phyloP scores from a whole-genome alignment of 2,113 vertebrate genomes.

The Platichthys flesus region DNA sequence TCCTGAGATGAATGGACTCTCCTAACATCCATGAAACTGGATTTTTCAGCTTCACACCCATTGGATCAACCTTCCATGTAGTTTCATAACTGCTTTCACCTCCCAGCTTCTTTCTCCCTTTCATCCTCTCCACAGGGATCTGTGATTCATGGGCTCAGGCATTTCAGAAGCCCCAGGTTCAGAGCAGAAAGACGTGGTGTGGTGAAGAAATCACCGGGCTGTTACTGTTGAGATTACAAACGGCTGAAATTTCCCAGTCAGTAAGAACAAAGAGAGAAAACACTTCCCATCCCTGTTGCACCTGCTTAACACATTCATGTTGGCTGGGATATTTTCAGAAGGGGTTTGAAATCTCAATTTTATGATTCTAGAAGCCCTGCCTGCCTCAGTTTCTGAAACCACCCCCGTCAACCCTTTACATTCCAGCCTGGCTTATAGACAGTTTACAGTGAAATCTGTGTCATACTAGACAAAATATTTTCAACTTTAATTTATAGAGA shows the following conservation, averaged over 20 bases:
- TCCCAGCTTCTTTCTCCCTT: background rate
- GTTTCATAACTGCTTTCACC: constrained; percentile 19
- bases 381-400: background rate
- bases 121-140: constrained; percentile 1
- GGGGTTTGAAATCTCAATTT: background rate
- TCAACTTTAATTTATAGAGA: background rate
- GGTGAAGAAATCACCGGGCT: constrained; percentile 22
- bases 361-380: background rate
- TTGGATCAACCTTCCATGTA: background rate
- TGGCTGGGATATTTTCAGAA: background rate
- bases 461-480: too few relatives aligned
- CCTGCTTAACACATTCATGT: constrained; percentile 20
- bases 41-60: constrained; percentile 30
- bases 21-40: constrained; percentile 3
- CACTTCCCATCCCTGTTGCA: constrained; percentile 10
- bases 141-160: constrained; percentile 26
- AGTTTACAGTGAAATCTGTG: background rate
- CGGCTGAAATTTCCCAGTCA: background rate
- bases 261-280: background rate
- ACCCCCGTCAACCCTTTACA: background rate
- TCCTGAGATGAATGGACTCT: constrained; percentile 16
- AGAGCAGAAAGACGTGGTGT: background rate
- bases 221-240: background rate
- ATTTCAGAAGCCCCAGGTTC: constrained; percentile 23
- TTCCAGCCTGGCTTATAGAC: background rate